These are phyloP conservation scores for Siniperca knerii DNA, from an alignment of 2,113 vertebrate genomes.

Conservation along the genomic window DNA sequence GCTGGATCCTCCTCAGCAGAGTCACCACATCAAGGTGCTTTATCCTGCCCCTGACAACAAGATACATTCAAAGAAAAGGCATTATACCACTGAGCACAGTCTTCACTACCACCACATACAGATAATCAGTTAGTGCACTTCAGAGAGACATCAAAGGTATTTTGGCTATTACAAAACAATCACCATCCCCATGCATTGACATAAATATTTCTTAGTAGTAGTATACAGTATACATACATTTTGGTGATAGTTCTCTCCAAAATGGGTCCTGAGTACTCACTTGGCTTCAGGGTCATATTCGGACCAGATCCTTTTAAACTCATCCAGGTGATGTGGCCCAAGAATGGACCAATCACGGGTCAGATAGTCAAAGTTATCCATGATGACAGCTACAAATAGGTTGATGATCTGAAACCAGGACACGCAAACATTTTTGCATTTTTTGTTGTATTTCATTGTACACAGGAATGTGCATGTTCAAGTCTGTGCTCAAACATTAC, in stretches of 20 bases:
- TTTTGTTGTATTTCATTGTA: neutral
- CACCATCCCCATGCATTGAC: neutral
- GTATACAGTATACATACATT: neutral
- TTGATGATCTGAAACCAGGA: constrained; percentile 92
- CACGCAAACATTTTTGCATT: neutral
- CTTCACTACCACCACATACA: neutral
- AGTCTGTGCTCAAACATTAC: neutral
- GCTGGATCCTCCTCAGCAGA: constrained; percentile 95
- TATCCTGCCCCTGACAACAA: constrained; percentile 90
- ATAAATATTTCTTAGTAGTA: neutral
- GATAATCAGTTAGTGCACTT: neutral
- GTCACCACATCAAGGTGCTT: constrained; percentile 99
- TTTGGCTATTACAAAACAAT: neutral
- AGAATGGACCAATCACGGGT: constrained; percentile 99
- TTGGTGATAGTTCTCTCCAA: neutral
- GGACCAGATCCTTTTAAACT: constrained; percentile 99
- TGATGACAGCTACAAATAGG: constrained; percentile 98
- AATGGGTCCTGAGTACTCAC: constrained; percentile 78
- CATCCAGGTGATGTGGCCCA: constrained; percentile 98
- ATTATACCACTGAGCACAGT: neutral
- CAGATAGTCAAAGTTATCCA: constrained; percentile 99
- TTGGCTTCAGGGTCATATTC: constrained; percentile 99
- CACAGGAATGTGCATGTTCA: neutral
- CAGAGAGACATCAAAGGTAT: neutral
- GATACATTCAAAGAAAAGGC: constrained; percentile 23